Base-by-base conservation (phyloP, 2,888 invertebrate genomes). In the Onthophagus sagittarius region DNA sequence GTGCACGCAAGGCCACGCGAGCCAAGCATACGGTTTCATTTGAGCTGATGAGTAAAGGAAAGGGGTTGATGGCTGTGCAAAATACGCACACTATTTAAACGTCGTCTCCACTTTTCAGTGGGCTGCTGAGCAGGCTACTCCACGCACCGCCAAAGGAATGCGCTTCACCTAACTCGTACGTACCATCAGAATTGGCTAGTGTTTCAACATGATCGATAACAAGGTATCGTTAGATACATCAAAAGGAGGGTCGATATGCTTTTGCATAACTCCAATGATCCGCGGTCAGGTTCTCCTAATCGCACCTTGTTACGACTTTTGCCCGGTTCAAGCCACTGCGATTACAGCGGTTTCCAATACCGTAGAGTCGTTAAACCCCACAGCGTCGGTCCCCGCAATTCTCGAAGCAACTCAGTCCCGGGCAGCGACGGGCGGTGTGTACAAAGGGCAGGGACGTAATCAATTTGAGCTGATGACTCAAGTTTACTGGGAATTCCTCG, bases 311-410 rank as follows among this genome's bases (percentile, higher is more conserved):
- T 88, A 89, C 88, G 88, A 89, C 88, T 88, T 89, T 86, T 88
- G 86, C 86, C 63, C 87, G 89, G 89, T 91, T 90, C 90, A 91
- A 90, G 89, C 90, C 89, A 88, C 90, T 90, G 88, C 90, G 88
- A 90, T 90, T 53, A 63, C 4, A 6, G 88, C 87, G 87, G 88
- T 89, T 89, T 85, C 87, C 84, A 83, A 84, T 85, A 84, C 84
- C 85, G 85, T 83, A 83, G 83, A 84, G 83, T 81, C 80, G 81
- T 81, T 80, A 77, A 79, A 84, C 83, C 84, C 82, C 83, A 82
- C 85, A 84, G 85, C 83, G 83, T 83, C 85, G 83, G 84, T 86
- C 86, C 86, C 85, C 87, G 86, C 87, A 86, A 87, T 89, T 89
- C 88, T 88, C 89, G 88, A 88, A 88, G 88, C 86, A 88, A 88